phyloP scores from a whole-genome alignment of 1,140 invertebrate genomes.

The Tribolium madens region DNA sequence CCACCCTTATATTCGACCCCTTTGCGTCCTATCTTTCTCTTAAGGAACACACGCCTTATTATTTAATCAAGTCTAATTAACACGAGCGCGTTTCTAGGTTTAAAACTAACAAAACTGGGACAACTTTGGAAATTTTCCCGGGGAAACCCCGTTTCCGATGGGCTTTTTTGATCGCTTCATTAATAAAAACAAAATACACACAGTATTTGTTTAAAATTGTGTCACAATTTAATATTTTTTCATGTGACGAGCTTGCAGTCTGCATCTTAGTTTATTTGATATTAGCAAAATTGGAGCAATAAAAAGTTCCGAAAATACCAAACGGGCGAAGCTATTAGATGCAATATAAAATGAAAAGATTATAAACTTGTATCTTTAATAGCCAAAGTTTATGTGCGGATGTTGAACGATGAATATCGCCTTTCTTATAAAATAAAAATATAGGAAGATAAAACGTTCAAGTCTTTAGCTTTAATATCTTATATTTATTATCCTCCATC shows the following conservation, averaged over 20 bases:
- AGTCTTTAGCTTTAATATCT: conserved; percentile 62
- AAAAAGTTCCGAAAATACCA: conserved; percentile 57
- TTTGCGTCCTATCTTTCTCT: neutral
- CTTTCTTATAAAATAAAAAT: conserved; percentile 58
- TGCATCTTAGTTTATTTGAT: conserved; percentile 49
- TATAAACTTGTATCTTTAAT: conserved; percentile 65
- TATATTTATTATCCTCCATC: conserved; percentile 62
- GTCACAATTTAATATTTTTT: too few species aligned
- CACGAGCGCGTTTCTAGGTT: conserved; percentile 27
- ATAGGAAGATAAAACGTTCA: conserved; percentile 57
- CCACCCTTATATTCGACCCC: conserved; percentile 13
- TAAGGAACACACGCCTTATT: conserved; percentile 36
- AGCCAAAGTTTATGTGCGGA: conserved; percentile 62
- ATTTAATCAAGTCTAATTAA: conserved; percentile 38
- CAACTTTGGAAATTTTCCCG: conserved; percentile 2
- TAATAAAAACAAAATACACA: conserved; percentile 3
- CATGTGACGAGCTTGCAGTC: conserved; percentile 3
- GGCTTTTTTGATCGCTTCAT: neutral
- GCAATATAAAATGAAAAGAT: conserved; percentile 61
- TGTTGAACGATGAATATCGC: conserved; percentile 61
- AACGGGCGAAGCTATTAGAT: conserved; percentile 54
- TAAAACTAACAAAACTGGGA: conserved; percentile 35
- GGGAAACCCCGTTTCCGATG: neutral
- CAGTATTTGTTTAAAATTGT: conserved; percentile 10
- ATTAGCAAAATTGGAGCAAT: conserved; percentile 59